Evolutionary conservation across 2,113 vertebrate species (phyloP), one percentile per base, ranked within the genome.

Genomic region (Megaleporinus macrocephalus): DNA sequence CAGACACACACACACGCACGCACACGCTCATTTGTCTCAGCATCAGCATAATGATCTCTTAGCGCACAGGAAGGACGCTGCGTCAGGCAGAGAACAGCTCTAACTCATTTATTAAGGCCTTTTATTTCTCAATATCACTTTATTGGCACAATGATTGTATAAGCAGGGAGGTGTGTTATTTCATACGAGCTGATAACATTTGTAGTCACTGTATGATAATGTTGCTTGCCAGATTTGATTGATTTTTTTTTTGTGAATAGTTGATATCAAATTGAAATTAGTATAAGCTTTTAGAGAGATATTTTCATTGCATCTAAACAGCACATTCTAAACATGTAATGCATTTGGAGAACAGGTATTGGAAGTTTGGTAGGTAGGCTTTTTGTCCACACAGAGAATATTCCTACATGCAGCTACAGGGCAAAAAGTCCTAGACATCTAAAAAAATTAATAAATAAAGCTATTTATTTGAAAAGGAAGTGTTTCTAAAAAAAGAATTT

Each of bases 41-140:
- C 85, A 80, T 83, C 73, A 30, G 81, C 73, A 83, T 86, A 86
- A 86, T 86, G 73, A 86, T 86, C 73, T 83, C 61, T 83, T 78
- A 24, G 16, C 68, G 14, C 77, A 73, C 84, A 73, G 84, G 84
- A 82, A 83, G 70, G 73, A 80, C 27, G 51, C 61, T 78, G 81
- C 65, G 61, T 86, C 85, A 83, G 73, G n/a, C 57, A 83, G 61
- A 82, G 30, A 65, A 74, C 81, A 83, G 70, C 75, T 83, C 77
- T 76, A 80, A 63, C 68, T 86, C 81, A 83, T 86, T 86, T 86
- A 86, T 86, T 86, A 86, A 66, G 51, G 59, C 41, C 73, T 86
- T 83, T 86, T 83, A 86, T 83, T 77, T 62, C 68, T 83, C 68
- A 80, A 73, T 86, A 80, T 80, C 44, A 29, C 77, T 73, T 83